Conservation (phyloP, 92 coral and sea anemone species). For the Hydrozoanthus gracilis region DNA sequence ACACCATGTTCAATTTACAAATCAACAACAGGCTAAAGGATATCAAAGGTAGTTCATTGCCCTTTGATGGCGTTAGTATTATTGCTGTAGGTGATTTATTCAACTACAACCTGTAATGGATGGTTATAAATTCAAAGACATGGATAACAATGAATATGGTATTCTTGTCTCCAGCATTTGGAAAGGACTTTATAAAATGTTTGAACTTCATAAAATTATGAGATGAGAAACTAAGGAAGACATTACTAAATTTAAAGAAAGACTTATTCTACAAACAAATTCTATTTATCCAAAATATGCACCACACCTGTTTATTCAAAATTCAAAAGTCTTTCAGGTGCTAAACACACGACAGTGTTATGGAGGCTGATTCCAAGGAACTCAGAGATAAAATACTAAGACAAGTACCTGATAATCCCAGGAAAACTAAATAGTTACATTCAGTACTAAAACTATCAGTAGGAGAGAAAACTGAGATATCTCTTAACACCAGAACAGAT, state of each 20-base stretch:
- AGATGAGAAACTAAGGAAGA: slow-evolving; percentile 53
- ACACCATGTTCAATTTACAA: slow-evolving; percentile 29
- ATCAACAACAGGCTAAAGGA: slow-evolving; percentile 64
- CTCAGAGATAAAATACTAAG: slow-evolving; percentile 60
- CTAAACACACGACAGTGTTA: slow-evolving; percentile 57
- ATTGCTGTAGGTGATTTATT: slow-evolving; percentile 67
- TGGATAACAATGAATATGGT: slow-evolving; percentile 67
- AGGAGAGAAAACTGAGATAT: slow-evolving; percentile 32
- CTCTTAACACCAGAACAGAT: no score
- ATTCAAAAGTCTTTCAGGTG: slow-evolving; percentile 43
- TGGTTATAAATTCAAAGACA: slow-evolving; percentile 68
- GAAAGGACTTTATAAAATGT: slow-evolving; percentile 59
- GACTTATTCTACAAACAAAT: slow-evolving; percentile 19
- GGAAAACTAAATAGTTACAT: not conserved
- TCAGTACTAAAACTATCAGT: slow-evolving; percentile 36
- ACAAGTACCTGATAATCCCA: slow-evolving; percentile 57
- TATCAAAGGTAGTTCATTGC: slow-evolving; percentile 64
- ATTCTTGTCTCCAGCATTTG: slow-evolving; percentile 67
- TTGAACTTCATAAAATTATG: slow-evolving; percentile 60
- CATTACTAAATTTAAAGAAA: slow-evolving; percentile 54
- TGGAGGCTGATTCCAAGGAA: slow-evolving; percentile 48
- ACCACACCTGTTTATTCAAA: slow-evolving; percentile 54
- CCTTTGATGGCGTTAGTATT: not conserved
- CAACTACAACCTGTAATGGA: slow-evolving; percentile 67
- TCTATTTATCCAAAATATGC: slow-evolving; percentile 46